phyloP scores from a whole-genome alignment of 1,140 invertebrate genomes.

The Harpegnathos saltator region DNA sequence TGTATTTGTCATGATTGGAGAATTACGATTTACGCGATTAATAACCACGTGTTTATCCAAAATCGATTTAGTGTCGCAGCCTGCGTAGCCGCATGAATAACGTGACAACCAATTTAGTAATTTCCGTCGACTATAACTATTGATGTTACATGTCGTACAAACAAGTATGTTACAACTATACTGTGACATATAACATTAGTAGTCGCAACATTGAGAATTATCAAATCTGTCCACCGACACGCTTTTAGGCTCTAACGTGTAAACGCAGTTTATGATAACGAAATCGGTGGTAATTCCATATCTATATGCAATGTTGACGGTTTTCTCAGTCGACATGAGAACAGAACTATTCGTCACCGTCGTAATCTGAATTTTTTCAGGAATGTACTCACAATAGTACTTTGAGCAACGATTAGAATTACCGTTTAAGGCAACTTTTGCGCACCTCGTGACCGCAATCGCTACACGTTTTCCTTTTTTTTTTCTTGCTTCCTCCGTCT shows the following conservation, averaged over 20 bases:
- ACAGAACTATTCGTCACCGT: constrained; percentile 11
- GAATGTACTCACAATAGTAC: constrained; percentile 69
- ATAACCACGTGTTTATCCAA: too few relatives aligned
- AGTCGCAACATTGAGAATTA: too few relatives aligned
- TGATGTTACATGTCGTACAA: too few relatives aligned
- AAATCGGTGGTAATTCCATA: constrained; percentile 17
- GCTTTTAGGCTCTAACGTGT: too few relatives aligned
- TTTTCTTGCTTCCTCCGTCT: neutral
- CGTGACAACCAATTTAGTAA: too few relatives aligned
- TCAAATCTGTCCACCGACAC: too few relatives aligned
- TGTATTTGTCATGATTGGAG: neutral
- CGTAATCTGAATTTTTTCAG: constrained; percentile 54
- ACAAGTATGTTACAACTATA: too few relatives aligned
- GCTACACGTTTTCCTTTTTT: constrained; percentile 11
- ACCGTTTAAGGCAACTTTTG: constrained; percentile 70
- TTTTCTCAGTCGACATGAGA: constrained; percentile 32
- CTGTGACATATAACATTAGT: too few relatives aligned
- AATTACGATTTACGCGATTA: neutral
- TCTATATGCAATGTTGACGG: neutral
- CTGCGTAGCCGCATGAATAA: too few relatives aligned
- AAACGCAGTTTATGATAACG: neutral
- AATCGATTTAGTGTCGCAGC: too few relatives aligned
- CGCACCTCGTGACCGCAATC: constrained; percentile 38
- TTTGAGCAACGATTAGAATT: constrained; percentile 70
- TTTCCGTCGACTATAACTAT: too few relatives aligned